Evolutionary conservation across 2,797 vertebrate genomes (phyloP).

Genomic region (Acrossocheilus wenchowensis): DNA sequence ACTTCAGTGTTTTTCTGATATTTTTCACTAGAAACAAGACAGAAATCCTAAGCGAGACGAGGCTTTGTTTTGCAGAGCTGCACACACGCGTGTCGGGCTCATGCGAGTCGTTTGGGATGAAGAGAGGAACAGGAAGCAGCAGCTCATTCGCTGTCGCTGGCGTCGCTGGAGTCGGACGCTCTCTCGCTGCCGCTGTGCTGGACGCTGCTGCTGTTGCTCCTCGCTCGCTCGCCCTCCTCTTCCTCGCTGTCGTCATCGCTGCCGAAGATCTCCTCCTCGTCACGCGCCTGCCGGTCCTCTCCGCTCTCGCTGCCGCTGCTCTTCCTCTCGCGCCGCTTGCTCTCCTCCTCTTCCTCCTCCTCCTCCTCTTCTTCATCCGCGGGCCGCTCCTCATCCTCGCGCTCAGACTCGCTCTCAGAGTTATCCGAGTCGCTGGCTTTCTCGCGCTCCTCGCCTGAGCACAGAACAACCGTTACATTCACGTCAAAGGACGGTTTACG

Average conservation of each 20-base stretch:
- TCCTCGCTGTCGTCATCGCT: constrained; percentile 87
- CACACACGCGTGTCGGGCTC: too few relatives aligned
- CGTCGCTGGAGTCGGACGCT: constrained; percentile 86
- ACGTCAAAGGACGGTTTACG: neutral
- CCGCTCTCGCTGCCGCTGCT: constrained; percentile 80
- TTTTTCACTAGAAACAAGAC: too few relatives aligned
- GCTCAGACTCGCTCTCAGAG: constrained; percentile 80
- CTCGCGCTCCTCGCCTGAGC: constrained; percentile 65
- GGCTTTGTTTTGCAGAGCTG: too few relatives aligned
- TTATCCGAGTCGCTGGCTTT: constrained; percentile 87
- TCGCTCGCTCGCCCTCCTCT: constrained; percentile 67
- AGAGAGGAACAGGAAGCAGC: neutral
- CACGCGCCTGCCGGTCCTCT: constrained; percentile 80
- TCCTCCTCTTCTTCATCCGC: constrained; percentile 66
- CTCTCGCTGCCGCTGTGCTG: constrained; percentile 83
- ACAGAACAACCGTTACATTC: neutral
- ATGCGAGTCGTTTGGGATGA: neutral
- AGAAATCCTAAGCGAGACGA: too few relatives aligned
- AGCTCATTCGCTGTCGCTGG: constrained; percentile 86
- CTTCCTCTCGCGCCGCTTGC: constrained; percentile 58
- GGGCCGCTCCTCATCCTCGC: constrained; percentile 78
- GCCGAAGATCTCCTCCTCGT: constrained; percentile 92
- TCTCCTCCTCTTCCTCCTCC: constrained; percentile 59
- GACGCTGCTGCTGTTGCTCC: constrained; percentile 77
- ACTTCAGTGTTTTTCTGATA: too few relatives aligned